phyloP scores from a whole-genome alignment of 1,140 invertebrate species.

The Lordiphosa collinella region DNA sequence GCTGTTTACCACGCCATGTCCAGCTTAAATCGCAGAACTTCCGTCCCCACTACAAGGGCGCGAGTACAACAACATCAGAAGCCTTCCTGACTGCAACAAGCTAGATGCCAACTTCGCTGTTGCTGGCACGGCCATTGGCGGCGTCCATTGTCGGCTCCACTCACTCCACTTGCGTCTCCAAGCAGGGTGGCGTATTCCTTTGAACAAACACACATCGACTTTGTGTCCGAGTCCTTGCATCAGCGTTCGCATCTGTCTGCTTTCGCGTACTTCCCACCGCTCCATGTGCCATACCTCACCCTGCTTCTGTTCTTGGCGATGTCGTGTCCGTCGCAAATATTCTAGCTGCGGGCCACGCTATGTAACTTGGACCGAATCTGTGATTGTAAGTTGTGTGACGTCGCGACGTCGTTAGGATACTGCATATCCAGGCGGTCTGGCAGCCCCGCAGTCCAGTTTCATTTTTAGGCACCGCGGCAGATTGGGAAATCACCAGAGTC shows the following conservation, averaged over 20 bases:
- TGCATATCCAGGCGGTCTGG: conserved; percentile 20
- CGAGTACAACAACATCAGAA: conserved; percentile 29
- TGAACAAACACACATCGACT: conserved; percentile 60
- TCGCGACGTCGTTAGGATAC: conserved; percentile 42
- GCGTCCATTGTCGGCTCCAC: conserved; percentile 43
- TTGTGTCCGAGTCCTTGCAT: conserved; percentile 48
- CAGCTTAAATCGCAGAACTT: conserved; percentile 55
- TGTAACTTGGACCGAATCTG: conserved; percentile 48
- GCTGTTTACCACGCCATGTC: conserved; percentile 61
- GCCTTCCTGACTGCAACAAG: conserved; percentile 50
- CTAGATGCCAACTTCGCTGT: conserved; percentile 44
- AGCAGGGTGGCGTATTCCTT: conserved; percentile 42
- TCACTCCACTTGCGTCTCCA: conserved; percentile 26
- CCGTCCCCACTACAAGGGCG: conserved; percentile 33
- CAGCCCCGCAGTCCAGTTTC: conserved; percentile 1
- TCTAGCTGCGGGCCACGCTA: conserved; percentile 50
- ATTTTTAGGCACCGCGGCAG: conserved; percentile 1
- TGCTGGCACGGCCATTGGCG: conserved; percentile 36
- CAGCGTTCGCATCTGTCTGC: conserved; percentile 49
- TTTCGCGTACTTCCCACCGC: conserved; percentile 30
- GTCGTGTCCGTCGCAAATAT: conserved; percentile 42
- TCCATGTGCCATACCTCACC: conserved; percentile 11
- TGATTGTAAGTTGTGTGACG: conserved; percentile 52
- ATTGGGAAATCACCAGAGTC: conserved; percentile 9
- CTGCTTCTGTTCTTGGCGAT: conserved; percentile 30